Conservation (phyloP, 2,797 vertebrate species). For the Rhinogobio ventralis region DNA sequence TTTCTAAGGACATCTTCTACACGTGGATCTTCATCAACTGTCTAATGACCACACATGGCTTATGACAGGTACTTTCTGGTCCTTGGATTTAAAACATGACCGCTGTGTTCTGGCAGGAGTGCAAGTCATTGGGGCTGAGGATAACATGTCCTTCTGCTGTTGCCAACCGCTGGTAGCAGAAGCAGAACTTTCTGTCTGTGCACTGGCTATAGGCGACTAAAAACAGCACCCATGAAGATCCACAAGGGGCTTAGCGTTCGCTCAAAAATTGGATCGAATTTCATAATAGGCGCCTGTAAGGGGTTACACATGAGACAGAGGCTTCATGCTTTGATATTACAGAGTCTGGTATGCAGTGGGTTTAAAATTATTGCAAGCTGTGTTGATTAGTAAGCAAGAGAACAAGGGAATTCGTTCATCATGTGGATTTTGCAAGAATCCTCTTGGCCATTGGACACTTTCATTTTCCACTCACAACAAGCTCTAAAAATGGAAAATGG, state of each 20-base stretch:
- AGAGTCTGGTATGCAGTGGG: conserved; percentile 52
- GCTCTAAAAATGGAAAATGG: not conserved
- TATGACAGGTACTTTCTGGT: conserved; percentile 18
- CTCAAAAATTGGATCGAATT: conserved; percentile 69
- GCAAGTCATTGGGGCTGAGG: conserved; percentile 46
- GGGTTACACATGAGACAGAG: conserved; percentile 50
- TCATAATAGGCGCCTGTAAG: conserved; percentile 75
- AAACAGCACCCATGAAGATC: conserved; percentile 76
- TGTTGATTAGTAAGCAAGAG: conserved; percentile 40
- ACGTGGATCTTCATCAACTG: conserved; percentile 12
- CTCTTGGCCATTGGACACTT: conserved; percentile 13
- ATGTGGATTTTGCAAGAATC: conserved; percentile 6
- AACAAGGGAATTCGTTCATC: conserved; percentile 26
- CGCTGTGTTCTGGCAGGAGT: conserved; percentile 18
- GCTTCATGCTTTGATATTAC: conserved; percentile 49
- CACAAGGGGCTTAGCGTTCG: conserved; percentile 63
- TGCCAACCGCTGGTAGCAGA: conserved; percentile 64
- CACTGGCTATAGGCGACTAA: conserved; percentile 65
- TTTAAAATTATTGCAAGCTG: conserved; percentile 40
- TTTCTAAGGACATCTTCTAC: not conserved
- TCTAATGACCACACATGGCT: conserved; percentile 27
- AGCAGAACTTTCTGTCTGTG: conserved; percentile 54
- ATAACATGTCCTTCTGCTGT: conserved; percentile 61
- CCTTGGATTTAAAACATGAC: conserved; percentile 35
- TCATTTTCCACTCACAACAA: not conserved